Base-by-base conservation (phyloP, 2,888 invertebrate species). In the Oscheius onirici region DNA sequence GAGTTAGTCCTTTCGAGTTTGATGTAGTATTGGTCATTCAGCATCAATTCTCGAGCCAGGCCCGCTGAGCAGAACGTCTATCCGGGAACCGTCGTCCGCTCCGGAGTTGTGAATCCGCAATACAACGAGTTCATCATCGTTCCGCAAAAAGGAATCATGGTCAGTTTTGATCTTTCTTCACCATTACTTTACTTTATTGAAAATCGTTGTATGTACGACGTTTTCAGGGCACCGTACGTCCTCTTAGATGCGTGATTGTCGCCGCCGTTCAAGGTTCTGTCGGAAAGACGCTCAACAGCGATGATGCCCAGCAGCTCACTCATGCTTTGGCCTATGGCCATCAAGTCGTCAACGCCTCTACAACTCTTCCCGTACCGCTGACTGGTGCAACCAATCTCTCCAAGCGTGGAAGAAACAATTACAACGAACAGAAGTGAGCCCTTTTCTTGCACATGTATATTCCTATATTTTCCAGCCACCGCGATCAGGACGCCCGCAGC, bases 331-430 rank as follows among this genome's bases (percentile, higher is more conserved):
- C 76, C 61, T 81, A 82, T 22, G 65, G 69, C 11, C 81, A 81
- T 65, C 81, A 75, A 17, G 66, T 57, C n/a, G 49, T 60, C 2
- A 15, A 34, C 20, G 60, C 68, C 26, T 28, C 67, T 6, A 68
- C 68, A 17, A 54, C 43, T 24, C 28, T 79, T 2, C 82, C 82
- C 1, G 74, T 54, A 15, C 77, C 75, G 0, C 68, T 83, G 1
- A 75, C 77, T 41, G 67, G 76, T n/a, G 82, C 82, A 2, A 54
- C 68, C 41, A 78, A 80, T n/a, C 51, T 81, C 46, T 74, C 82
- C 6, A 75, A 75, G 67, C 76, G 81, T 15, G 81, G 81, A 13
- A 54, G 72, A 5, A 78, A 80, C 63, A 80, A 82, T 43, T 81
- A 74, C 78, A 75, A 74, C 55, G 63, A 20, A 13, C 20, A 17